These are phyloP conservation scores for Lymantria dispar DNA, from an alignment of 2,888 invertebrate genomes.

Conservation along the genomic window DNA sequence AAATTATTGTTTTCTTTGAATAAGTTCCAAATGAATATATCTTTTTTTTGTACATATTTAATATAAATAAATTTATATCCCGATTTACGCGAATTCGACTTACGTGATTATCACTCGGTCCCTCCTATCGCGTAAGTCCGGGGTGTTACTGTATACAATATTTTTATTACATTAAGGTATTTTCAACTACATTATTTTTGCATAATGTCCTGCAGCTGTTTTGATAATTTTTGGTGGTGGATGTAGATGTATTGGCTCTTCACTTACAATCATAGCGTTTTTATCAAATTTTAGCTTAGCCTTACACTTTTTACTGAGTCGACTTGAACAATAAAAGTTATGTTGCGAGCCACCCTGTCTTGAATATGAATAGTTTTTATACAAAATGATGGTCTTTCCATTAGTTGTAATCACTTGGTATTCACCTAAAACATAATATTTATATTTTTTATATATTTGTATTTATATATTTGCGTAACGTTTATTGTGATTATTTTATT, in stretches of 20 bases:
- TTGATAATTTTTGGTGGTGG: constrained; percentile 1
- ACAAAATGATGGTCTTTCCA: constrained; percentile 2
- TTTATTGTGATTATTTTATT: too few species aligned
- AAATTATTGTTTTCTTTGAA: too few species aligned
- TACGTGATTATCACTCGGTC: too few species aligned
- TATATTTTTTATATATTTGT: too few species aligned
- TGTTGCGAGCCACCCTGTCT: neutral
- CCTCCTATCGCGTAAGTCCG: too few species aligned
- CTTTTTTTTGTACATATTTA: too few species aligned
- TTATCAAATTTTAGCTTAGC: neutral
- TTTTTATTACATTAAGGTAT: too few species aligned
- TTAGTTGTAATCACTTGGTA: neutral
- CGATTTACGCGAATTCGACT: too few species aligned
- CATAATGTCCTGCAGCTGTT: neutral
- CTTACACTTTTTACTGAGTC: neutral
- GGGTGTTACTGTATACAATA: too few species aligned
- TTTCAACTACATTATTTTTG: neutral
- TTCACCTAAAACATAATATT: neutral
- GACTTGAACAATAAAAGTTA: constrained; percentile 1
- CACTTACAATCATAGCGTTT: neutral
- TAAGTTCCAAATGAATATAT: too few species aligned
- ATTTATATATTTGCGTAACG: too few species aligned
- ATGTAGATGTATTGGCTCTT: neutral
- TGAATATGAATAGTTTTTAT: constrained; percentile 14
- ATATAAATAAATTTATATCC: too few species aligned